phyloP scores from a whole-genome alignment of 2,113 vertebrate species.

The Myrmecobius fasciatus region DNA sequence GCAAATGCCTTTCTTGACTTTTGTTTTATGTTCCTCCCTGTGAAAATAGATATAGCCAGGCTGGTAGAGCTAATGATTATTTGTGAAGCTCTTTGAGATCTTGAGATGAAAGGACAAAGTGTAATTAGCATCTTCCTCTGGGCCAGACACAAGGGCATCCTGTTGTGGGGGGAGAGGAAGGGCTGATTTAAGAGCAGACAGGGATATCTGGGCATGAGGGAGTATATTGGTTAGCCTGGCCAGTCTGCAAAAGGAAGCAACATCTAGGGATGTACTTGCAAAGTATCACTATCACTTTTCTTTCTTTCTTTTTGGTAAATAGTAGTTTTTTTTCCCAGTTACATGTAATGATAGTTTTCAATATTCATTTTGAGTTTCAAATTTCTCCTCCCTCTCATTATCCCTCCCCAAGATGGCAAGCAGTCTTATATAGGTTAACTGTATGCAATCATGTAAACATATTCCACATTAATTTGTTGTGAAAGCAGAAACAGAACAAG shows the following conservation, averaged over 20 bases:
- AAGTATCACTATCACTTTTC: not conserved
- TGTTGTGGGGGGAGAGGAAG: not conserved
- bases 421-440: no score
- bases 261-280: not conserved
- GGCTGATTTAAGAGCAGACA: not conserved
- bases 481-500: no score
- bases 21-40: not conserved
- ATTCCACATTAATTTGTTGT: no score
- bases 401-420: no score
- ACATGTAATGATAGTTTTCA: no score
- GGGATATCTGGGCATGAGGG: not conserved
- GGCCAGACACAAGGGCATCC: not conserved
- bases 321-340: no score
- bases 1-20: not conserved
- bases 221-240: not conserved
- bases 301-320: not conserved
- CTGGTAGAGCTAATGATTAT: conserved; percentile 7
- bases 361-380: no score
- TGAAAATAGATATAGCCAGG: not conserved
- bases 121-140: conserved; percentile 4
- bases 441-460: no score
- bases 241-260: not conserved
- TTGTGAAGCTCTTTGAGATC: conserved; percentile 20
- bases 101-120: not conserved
- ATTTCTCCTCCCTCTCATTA: no score